phyloP scores from a whole-genome alignment of 2,888 invertebrate genomes.

The Ornithoptera alexandrae region DNA sequence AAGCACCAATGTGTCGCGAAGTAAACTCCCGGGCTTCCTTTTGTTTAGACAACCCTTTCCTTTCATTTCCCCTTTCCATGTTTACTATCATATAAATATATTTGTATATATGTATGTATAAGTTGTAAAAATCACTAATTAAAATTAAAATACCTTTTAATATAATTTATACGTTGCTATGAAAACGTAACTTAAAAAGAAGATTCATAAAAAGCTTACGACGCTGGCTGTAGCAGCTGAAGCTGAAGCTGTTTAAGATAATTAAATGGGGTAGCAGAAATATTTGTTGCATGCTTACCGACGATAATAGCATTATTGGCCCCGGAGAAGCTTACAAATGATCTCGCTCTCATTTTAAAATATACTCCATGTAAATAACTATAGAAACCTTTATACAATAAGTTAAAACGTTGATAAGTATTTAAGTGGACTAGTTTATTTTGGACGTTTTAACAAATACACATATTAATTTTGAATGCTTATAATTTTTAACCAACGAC shows the following conservation, averaged over 20 bases:
- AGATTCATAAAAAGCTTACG: not conserved
- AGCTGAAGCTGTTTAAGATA: not conserved
- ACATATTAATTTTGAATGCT: no score
- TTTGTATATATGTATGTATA: not conserved
- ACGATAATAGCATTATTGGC: slow-evolving; percentile 21
- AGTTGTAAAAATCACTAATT: no score
- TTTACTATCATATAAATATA: not conserved
- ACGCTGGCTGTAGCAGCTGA: not conserved
- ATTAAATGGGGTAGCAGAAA: slow-evolving; percentile 10
- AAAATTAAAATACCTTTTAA: not conserved
- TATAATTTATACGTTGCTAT: not conserved
- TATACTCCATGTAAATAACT: no score
- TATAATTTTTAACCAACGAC: no score
- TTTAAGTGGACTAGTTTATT: no score
- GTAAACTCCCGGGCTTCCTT: not conserved
- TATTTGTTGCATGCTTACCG: slow-evolving; percentile 17
- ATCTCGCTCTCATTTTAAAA: no score
- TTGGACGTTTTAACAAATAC: no score
- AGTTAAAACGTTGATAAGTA: no score
- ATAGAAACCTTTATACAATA: no score
- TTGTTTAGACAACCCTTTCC: not conserved
- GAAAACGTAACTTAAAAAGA: not conserved
- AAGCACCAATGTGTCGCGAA: not conserved
- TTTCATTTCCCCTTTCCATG: not conserved
- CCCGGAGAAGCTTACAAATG: not conserved